Base-by-base conservation (phyloP, 2,888 invertebrate genomes). In the Cyclophora punctaria region DNA sequence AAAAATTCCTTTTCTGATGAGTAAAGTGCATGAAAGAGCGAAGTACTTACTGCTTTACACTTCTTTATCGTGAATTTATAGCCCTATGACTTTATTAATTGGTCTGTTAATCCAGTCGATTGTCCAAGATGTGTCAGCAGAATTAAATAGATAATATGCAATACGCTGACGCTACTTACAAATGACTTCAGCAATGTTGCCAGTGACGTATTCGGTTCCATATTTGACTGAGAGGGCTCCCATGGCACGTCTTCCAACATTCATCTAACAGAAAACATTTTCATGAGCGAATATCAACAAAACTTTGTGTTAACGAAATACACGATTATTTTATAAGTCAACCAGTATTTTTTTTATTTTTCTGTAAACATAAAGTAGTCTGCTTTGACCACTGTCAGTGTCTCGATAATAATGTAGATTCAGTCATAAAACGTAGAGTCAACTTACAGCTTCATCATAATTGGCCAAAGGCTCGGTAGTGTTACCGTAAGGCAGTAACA, bases 401-500 rank as follows among this genome's bases (percentile, higher is more conserved):
- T 7, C 2, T 41, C 42, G 3, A 7, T 7, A 42, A 42, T n/a
- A n/a, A 43, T 20, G 2, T 20, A 44, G 5, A 2, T 44, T 44
- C 20, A 41, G 7, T n/a, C 7, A 3, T 5, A 6, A 34, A 42
- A 6, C 34, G 6, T 3, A 7, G 7, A 20, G 20, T 20, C 20
- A 44, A 69, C 83, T 75, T 75, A 92, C 92, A 64, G 90, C 78
- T 63, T 91, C 90, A 49, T 90, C 64, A 57, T 91, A 90, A 66
- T 92, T 92, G 0, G 87, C 90, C 33, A 91, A 70, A 53, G 90
- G 90, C 0, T 81, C 77, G 0, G 73, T 74, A 0, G 91, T 91
- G 62, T 93, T 91, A 1, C 94, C 95, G 71, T 92, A 95, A 0
- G 95, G 94, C 47, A 92, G 71, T 48, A 95, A 73, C n/a, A 94